These are phyloP conservation scores for Taphrorychus bicolor DNA, from an alignment of 2,888 invertebrate genomes.

Conservation along the genomic window DNA sequence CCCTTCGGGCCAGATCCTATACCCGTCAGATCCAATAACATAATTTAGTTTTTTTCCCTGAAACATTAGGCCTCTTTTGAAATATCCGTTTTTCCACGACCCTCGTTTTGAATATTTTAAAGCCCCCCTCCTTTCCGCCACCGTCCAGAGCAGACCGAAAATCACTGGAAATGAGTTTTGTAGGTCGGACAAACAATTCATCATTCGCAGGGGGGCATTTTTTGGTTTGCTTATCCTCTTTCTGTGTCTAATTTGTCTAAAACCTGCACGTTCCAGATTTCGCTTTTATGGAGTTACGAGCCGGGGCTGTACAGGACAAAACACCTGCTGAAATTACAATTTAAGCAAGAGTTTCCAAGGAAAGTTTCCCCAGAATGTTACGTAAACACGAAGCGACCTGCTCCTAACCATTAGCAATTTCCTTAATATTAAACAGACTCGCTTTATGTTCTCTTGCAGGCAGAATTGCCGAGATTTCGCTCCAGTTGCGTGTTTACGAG, in stretches of 20 bases:
- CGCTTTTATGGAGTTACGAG: background rate
- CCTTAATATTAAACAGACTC: constrained; percentile 26
- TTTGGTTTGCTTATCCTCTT: background rate
- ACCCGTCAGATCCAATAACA: constrained; percentile 23
- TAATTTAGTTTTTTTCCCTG: constrained; percentile 17
- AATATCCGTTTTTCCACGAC: constrained; percentile 15
- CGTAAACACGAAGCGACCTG: constrained; percentile 11
- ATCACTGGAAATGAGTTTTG: constrained; percentile 15
- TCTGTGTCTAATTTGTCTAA: background rate
- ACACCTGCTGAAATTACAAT: constrained; percentile 1
- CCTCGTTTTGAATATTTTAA: constrained; percentile 24
- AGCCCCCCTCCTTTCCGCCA: too few species aligned
- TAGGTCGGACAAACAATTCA: constrained; percentile 16
- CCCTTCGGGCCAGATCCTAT: constrained; percentile 2
- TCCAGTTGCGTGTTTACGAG: constrained; percentile 33
- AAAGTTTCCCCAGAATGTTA: background rate
- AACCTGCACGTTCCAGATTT: background rate
- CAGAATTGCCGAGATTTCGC: constrained; percentile 24
- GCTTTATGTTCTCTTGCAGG: constrained; percentile 23
- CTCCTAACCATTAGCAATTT: constrained; percentile 16
- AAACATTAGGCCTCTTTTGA: constrained; percentile 15
- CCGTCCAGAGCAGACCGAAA: constrained; percentile 15
- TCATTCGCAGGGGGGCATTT: constrained; percentile 1
- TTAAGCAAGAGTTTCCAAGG: background rate
- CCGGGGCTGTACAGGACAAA: constrained; percentile 1